Conservation (phyloP, 1,140 invertebrate genomes). For the Formica selysi region DNA sequence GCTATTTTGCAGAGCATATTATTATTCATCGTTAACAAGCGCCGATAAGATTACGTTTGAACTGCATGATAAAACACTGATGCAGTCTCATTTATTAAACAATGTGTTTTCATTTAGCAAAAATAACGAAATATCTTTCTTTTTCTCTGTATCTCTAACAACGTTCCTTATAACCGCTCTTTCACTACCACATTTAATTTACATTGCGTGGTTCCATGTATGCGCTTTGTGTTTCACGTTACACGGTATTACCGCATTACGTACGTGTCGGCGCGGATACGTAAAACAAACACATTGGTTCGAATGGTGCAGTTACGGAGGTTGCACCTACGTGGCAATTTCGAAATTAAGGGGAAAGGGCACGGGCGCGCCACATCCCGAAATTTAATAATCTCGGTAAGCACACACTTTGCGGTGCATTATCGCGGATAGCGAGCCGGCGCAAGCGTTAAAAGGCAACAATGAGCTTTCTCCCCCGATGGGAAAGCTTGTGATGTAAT, state of each 20-base stretch:
- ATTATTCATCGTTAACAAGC: conserved; percentile 45
- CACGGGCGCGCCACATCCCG: conserved; percentile 35
- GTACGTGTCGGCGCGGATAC: conserved; percentile 38
- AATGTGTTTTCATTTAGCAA: conserved; percentile 31
- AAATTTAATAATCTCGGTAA: conserved; percentile 70
- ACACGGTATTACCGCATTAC: conserved; percentile 36
- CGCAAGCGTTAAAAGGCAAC: conserved; percentile 52
- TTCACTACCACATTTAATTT: not conserved
- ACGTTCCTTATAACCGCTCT: conserved; percentile 35
- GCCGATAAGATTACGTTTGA: conserved; percentile 32
- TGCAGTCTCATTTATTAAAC: conserved; percentile 20
- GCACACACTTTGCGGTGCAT: conserved; percentile 65
- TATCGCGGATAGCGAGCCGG: conserved; percentile 44
- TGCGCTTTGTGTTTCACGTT: conserved; percentile 28
- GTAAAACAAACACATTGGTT: conserved; percentile 42
- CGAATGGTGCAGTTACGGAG: conserved; percentile 36
- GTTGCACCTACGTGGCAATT: conserved; percentile 41
- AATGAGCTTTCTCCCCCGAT: conserved; percentile 39
- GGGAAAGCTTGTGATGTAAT: conserved; percentile 62
- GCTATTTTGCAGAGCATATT: conserved; percentile 14
- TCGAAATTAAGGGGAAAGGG: conserved; percentile 63
- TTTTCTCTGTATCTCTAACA: not conserved
- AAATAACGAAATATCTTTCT: conserved; percentile 23
- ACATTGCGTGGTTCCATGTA: conserved; percentile 10
- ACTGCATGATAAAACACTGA: not conserved